Evolutionary conservation across 2,797 vertebrate species (phyloP).

Genomic region (Notoglanidium macrostoma): DNA sequence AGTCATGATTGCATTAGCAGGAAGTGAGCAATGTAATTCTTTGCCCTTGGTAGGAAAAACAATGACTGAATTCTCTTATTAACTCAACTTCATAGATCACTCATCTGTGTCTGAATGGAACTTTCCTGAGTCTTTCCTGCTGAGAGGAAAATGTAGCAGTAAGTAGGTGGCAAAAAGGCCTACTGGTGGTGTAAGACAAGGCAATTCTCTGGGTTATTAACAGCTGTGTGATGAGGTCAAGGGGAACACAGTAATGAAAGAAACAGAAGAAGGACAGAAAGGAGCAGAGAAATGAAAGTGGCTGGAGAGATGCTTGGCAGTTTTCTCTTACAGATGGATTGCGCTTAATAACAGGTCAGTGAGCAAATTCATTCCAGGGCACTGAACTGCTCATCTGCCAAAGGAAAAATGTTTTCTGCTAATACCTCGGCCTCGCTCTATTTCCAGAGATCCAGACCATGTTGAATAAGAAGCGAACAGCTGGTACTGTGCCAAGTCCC

Average conservation of each 20-base stretch:
- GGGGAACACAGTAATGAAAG: not conserved
- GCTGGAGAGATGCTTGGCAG: not conserved
- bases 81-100: constrained; percentile 16
- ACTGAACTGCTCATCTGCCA: constrained; percentile 65
- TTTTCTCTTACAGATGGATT: constrained; percentile 36
- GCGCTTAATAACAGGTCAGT: constrained; percentile 58
- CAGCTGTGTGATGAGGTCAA: not conserved
- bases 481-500: constrained; percentile 64
- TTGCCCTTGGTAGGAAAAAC: not conserved
- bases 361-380: constrained; percentile 70
- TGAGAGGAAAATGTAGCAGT: not conserved
- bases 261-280: not conserved
- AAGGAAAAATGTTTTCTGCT: constrained; percentile 69
- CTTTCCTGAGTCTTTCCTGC: not conserved
- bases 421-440: constrained; percentile 64
- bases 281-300: not conserved
- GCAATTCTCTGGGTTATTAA: not conserved
- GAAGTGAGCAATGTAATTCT: constrained; percentile 17
- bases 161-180: not conserved
- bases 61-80: constrained; percentile 22
- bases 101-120: not conserved
- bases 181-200: not conserved
- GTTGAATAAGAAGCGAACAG: constrained; percentile 65
- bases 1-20: constrained; percentile 6
- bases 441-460: constrained; percentile 69